A percentile compares a stretch with the other conserved stretches of the same genome.
These are phyloP conservation scores for Physocephala rufipes DNA, from an alignment of 2,888 invertebrate species.

Conservation along the genomic window DNA sequence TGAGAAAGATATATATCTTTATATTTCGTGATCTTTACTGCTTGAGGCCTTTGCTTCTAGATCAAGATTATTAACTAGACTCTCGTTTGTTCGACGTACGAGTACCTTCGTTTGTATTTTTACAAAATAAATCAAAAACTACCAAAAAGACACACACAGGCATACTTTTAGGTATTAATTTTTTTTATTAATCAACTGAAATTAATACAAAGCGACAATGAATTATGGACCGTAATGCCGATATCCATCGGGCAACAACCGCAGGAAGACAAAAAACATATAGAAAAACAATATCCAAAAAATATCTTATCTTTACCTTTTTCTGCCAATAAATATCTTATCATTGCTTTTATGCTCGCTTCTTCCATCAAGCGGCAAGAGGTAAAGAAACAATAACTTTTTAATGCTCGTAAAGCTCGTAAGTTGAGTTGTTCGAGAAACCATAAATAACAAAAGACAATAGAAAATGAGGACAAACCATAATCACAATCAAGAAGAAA, in stretches of 20 bases:
- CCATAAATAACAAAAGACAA: slow-evolving; percentile 50
- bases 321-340: background rate
- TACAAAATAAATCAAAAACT: slow-evolving; percentile 23
- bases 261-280: no score
- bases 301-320: slow-evolving; percentile 1
- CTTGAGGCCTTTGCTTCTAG: no score
- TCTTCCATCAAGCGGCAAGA: background rate
- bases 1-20: no score
- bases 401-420: slow-evolving; percentile 39
- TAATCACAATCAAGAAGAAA: slow-evolving; percentile 38
- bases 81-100: no score
- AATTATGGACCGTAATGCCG: slow-evolving; percentile 30
- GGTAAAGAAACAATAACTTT: slow-evolving; percentile 14
- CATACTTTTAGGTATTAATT: no score
- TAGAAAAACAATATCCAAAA: slow-evolving; percentile 21
- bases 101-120: background rate
- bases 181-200: slow-evolving; percentile 31
- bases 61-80: no score
- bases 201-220: slow-evolving; percentile 41
- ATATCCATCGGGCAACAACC: slow-evolving; percentile 11
- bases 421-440: slow-evolving; percentile 48
- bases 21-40: no score
- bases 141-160: slow-evolving; percentile 36
- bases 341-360: background rate
- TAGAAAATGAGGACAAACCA: slow-evolving; percentile 50